Evolutionary conservation across 2,113 vertebrate genomes (phyloP), one percentile per base, ranked within the genome.

Genomic region (Saccopteryx bilineata): DNA sequence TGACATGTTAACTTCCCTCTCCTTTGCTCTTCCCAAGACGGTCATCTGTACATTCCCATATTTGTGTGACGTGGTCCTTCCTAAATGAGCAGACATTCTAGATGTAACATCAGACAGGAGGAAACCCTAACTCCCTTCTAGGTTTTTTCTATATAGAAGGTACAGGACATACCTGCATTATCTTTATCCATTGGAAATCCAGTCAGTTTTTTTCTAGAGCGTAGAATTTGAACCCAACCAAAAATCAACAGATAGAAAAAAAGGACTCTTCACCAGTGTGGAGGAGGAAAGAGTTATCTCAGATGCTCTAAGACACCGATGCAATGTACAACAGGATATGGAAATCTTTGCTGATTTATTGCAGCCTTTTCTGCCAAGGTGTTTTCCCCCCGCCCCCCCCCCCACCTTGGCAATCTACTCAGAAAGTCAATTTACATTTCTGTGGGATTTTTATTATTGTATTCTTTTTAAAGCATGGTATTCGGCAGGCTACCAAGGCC

Each of bases 381-480:
- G 23, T 17, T n/a, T 18, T 21, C 7, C 7, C 31, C 50, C 74
- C 2, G 7, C 24, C 10, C 14, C 6, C 2, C 2, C 17, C 9
- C 5, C 19, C 24, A 15, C 46, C 24, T 3, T 28, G 5, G 7
- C 65, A 76, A 91, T 83, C 63, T 68, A 81, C 60, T 93, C 72
- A 95, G 54, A 75, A 91, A 96, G 65, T 5, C 50, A 76, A 52
- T 83, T 75, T 92, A 81, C 46, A 76, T 93, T 90, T 72, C 78
- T 75, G 88, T 84, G 69, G 46, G 52, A 39, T 58, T 96, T 88
- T 95, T 79, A 84, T 75, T 87, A 78, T 78, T 60, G 12, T 28
- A 18, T 94, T 81, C 56, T 91, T 84, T 93, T 93, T 80, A 92
- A 90, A 85, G 18, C 60, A n/a, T 68, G 56, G 18, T 61, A 61